Evolutionary conservation across 2,113 vertebrate genomes (phyloP).

Genomic region (Petroica traversi): DNA sequence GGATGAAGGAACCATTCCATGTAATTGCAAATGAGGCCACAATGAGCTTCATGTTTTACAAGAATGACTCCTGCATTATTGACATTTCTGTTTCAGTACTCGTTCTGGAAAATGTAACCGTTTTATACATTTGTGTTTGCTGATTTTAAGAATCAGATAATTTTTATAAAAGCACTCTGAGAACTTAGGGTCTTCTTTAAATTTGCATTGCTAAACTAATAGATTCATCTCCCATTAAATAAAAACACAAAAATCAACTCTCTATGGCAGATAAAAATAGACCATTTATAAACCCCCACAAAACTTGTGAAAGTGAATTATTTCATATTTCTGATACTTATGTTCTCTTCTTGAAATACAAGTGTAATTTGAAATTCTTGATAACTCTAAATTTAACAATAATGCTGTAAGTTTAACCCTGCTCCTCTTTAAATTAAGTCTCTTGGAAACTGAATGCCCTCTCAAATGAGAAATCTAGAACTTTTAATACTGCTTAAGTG

Average conservation of each 20-base stretch:
- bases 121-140: background rate
- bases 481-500: slow-evolving; percentile 51
- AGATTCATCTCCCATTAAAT: slow-evolving; percentile 57
- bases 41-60: background rate
- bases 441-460: slow-evolving; percentile 60
- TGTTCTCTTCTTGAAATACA: slow-evolving; percentile 25
- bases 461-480: slow-evolving; percentile 52
- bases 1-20: background rate
- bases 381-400: slow-evolving; percentile 16
- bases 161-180: slow-evolving; percentile 5
- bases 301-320: slow-evolving; percentile 29
- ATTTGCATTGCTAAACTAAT: slow-evolving; percentile 60
- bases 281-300: slow-evolving; percentile 50
- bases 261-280: slow-evolving; percentile 67
- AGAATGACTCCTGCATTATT: background rate
- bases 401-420: slow-evolving; percentile 29
- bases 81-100: background rate
- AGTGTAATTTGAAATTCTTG: slow-evolving; percentile 23
- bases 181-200: slow-evolving; percentile 30
- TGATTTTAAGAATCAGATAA: background rate
- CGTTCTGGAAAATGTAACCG: background rate
- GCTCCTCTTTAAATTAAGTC: slow-evolving; percentile 30
- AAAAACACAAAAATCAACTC: slow-evolving; percentile 44
- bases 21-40: background rate
- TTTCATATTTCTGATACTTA: slow-evolving; percentile 16